Evolutionary conservation across 2,797 vertebrate genomes (phyloP).

Genomic region (Enoplosus armatus): DNA sequence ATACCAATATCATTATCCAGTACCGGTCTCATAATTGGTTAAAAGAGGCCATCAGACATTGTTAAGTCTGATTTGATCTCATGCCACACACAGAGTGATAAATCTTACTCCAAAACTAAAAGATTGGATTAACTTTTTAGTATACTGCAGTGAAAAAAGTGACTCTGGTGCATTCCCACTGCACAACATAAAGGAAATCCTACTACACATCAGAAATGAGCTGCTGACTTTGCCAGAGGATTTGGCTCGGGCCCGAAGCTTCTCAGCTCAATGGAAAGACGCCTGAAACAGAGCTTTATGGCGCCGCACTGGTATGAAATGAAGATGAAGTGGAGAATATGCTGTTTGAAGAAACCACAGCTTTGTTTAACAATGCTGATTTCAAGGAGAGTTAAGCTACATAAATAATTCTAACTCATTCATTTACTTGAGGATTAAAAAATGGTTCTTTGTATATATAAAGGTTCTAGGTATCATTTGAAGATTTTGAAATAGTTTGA

Average conservation of each 20-base stretch:
- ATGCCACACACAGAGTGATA: not conserved
- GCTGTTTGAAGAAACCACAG: slow-evolving; percentile 42
- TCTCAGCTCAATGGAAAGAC: slow-evolving; percentile 58
- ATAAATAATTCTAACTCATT: slow-evolving; percentile 37
- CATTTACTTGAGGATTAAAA: slow-evolving; percentile 8
- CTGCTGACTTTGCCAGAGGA: slow-evolving; percentile 75
- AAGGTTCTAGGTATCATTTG: not conserved
- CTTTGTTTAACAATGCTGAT: slow-evolving; percentile 28
- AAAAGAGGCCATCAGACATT: not conserved
- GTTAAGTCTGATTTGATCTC: not conserved
- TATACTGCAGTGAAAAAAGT: slow-evolving; percentile 36
- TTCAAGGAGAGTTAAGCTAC: slow-evolving; percentile 12
- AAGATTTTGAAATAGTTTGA: slow-evolving; percentile 25
- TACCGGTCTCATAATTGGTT: not conserved
- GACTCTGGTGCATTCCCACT: slow-evolving; percentile 46
- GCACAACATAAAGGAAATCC: slow-evolving; percentile 62
- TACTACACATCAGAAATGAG: slow-evolving; percentile 68
- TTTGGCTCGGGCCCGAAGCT: slow-evolving; percentile 70
- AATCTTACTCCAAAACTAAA: not conserved
- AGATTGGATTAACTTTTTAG: slow-evolving; percentile 20
- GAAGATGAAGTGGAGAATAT: slow-evolving; percentile 42
- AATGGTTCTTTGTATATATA: not conserved
- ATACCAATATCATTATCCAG: not conserved
- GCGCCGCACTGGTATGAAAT: slow-evolving; percentile 47
- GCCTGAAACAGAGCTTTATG: slow-evolving; percentile 57